Evolutionary conservation across 2,888 invertebrate genomes (phyloP).

Genomic region (Machimus atricapillus): DNA sequence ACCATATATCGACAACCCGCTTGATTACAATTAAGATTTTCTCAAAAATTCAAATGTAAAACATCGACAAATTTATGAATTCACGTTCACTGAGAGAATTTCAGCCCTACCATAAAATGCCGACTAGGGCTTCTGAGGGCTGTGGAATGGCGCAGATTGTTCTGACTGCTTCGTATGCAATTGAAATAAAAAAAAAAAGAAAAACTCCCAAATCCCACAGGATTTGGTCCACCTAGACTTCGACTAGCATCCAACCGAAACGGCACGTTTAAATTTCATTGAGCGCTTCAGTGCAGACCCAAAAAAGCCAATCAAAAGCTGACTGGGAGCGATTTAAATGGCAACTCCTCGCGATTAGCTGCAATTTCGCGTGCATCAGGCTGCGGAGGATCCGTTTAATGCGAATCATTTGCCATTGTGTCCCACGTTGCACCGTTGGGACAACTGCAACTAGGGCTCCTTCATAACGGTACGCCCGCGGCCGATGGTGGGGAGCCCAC

Average conservation of each 20-base stretch:
- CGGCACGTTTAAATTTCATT: not conserved
- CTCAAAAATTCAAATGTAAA: not conserved
- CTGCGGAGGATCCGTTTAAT: not conserved
- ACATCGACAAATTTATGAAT: not conserved
- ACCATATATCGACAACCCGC: not conserved
- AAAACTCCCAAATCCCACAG: not conserved
- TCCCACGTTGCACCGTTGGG: not conserved
- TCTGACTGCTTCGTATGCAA: not conserved
- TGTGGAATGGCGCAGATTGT: not conserved
- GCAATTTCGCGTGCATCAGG: not conserved
- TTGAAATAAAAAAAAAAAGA: not conserved
- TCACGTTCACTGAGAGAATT: not conserved
- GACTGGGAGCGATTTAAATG: not conserved
- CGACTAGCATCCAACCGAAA: not conserved
- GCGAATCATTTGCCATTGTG: not conserved
- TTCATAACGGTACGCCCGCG: not conserved
- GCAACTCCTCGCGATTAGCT: not conserved
- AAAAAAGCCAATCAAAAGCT: not conserved
- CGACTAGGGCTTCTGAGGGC: not conserved
- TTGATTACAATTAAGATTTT: not conserved
- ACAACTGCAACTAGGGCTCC: not conserved
- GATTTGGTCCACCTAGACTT: not conserved
- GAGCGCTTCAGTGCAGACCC: not conserved
- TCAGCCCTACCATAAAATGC: not conserved
- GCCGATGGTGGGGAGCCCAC: not conserved